Base-by-base conservation (phyloP, 2,113 vertebrate species). In the Pelecanoides urinatrix region DNA sequence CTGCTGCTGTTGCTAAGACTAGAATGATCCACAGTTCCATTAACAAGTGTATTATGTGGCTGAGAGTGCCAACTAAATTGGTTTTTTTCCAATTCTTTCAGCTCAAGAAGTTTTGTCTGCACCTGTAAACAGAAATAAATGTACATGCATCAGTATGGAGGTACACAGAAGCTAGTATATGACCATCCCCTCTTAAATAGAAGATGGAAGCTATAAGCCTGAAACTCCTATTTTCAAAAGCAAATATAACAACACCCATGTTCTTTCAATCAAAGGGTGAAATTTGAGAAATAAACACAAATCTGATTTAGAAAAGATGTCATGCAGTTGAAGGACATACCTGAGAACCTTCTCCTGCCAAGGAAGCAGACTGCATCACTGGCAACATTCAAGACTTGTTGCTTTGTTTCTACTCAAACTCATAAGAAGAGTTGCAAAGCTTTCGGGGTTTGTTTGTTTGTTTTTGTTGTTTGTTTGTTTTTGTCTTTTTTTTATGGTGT, bases 11-110 rank as follows among this genome's bases (percentile, higher is more conserved):
- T 98, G 95, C 98, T 98, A 44, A 98, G 98, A 87, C 98, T 98
- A 22, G 97, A 98, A 68, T 98, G 98, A 96, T 99, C 99, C 14
- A 52, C 78, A 86, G 97, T 96, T 53, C 98, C 98, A 93, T 99
- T 99, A 81, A 99, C 98, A 92, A 99, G 98, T 59, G 97, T 91
- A 71, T 97, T 97, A 42, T 98, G 98, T 30, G 98, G 96, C 55
- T 98, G 98, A 92, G 97, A 98, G 92, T 98, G 98, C 99, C 99
- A 99, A 93, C 96, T 98, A 86, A 98, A 98, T 14, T 99, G 98
- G 49, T 97, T 98, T 79, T 98, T 98, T 94, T 99, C 99, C 92
- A 99, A 82, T 47, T 98, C 97, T 97, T 99, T 99, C 38, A 99
- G 98, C 80, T 99, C 98, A 62, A 98, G 97, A 66, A 99, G 96